Conservation (phyloP, 1,140 invertebrate species). For the Philotrypesis tridentata region DNA sequence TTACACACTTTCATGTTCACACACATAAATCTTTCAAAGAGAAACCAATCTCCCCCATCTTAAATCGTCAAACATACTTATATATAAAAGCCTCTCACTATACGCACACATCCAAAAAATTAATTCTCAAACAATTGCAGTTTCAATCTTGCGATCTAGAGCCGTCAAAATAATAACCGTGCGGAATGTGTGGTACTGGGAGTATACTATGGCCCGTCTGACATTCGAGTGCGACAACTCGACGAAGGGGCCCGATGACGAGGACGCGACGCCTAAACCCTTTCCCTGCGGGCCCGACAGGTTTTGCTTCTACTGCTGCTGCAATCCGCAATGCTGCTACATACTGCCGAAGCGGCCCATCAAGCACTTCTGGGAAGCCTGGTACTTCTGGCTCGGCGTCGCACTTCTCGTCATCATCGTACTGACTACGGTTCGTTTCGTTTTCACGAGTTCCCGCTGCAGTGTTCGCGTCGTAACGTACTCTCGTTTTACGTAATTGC, state of each 20-base stretch:
- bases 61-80: no score
- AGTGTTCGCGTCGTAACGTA: no score
- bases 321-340: slow-evolving; percentile 63
- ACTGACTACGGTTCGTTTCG: slow-evolving; percentile 59
- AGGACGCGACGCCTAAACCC: slow-evolving; percentile 45
- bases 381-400: slow-evolving; percentile 68
- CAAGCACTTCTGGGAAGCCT: slow-evolving; percentile 66
- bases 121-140: no score
- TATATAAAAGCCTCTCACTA: no score
- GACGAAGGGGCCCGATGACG: slow-evolving; percentile 46
- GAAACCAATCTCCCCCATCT: no score
- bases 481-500: no score
- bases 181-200: slow-evolving; percentile 4
- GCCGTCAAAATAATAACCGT: not conserved
- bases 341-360: slow-evolving; percentile 61
- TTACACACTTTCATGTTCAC: no score
- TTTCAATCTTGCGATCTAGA: no score
- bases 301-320: slow-evolving; percentile 62
- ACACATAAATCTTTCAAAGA: no score
- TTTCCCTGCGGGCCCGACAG: slow-evolving; percentile 58
- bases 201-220: slow-evolving; percentile 55
- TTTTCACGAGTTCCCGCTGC: not conserved
- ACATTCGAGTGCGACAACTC: slow-evolving; percentile 60
- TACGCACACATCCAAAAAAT: no score
- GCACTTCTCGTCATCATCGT: slow-evolving; percentile 62